A percentile compares a stretch with the other conserved stretches of the same genome.
These are phyloP conservation scores for Leptobrachium leishanense DNA, from an alignment of 2,113 vertebrate genomes.

Conservation along the genomic window DNA sequence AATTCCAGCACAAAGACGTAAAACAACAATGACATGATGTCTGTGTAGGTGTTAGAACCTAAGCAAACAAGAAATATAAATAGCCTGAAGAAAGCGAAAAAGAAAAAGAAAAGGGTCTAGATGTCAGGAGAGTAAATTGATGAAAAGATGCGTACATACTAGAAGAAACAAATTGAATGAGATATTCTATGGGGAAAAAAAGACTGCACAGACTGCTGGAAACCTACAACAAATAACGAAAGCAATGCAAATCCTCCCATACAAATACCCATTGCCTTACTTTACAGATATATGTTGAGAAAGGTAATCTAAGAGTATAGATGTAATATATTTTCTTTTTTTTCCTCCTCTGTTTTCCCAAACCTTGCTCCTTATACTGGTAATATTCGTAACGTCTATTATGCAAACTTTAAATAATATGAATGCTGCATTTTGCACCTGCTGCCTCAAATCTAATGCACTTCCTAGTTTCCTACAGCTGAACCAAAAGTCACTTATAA, in stretches of 20 bases:
- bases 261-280: background rate
- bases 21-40: background rate
- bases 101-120: background rate
- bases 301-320: background rate
- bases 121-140: conserved; percentile 11
- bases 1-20: background rate
- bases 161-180: background rate
- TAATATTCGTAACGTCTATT: conserved; percentile 18
- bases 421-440: conserved; percentile 15
- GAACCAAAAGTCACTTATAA: background rate
- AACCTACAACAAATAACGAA: background rate
- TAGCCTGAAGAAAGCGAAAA: background rate
- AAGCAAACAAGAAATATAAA: background rate
- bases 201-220: background rate
- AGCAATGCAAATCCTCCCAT: background rate
- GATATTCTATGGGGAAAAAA: background rate
- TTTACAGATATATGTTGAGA: background rate
- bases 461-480: background rate
- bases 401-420: conserved; percentile 31
- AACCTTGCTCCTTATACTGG: background rate
- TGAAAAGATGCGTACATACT: conserved; percentile 1
- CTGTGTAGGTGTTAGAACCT: background rate
- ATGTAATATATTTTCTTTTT: background rate
- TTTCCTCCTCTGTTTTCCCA: background rate
- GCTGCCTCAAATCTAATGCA: conserved; percentile 5